Base-by-base conservation (phyloP, 1,140 invertebrate genomes). In the Condylostylus longicornis region DNA sequence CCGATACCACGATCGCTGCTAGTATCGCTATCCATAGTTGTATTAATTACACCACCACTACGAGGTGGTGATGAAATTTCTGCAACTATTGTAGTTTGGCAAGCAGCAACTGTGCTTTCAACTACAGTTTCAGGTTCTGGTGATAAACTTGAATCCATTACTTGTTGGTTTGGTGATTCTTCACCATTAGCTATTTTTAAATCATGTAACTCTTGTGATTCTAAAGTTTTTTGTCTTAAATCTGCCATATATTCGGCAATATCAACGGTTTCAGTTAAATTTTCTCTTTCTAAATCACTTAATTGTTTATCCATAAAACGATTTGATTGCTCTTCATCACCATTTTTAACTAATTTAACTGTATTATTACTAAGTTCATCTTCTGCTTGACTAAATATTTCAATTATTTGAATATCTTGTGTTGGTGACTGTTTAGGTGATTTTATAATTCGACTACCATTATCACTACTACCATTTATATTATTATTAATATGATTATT, bases 241-340 rank as follows among this genome's bases (percentile, higher is more conserved):
- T 56, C 55, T 14, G 52, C 58, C 58, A 61, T 61, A 33, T 60
- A 61, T 38, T 58, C 48, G 5, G 45, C 54, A 15, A 61, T 60
- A 33, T 61, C 57, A 34, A 53, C 56, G 13, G 57, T 60, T 10
- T 48, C 50, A 5, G 37, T 39, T 33, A 60, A 35, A 31, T 54
- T 42, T 45, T 61, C 57, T 28, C 50, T 51, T 41, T 58, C 52
- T 6, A 61, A 41, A 23, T 59, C 57, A 27, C 53, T 50, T 22
- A 59, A 41, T 31, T 59, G 56, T 37, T 57, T 56, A 44, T 59
- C 56, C 50, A 61, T 58, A 18, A 46, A 52, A 4, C 47, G 44
- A 1, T 48, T 18, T 0, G 45, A 43, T 31, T 52, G 50, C n/a
- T 44, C 41, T 2, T 53, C 48, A 18, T 37, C 41, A 17, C 14